A percentile compares a stretch with the other conserved stretches of the same genome.
These are phyloP conservation scores for Malacosoma neustria DNA, from an alignment of 2,888 invertebrate species.

Conservation along the genomic window DNA sequence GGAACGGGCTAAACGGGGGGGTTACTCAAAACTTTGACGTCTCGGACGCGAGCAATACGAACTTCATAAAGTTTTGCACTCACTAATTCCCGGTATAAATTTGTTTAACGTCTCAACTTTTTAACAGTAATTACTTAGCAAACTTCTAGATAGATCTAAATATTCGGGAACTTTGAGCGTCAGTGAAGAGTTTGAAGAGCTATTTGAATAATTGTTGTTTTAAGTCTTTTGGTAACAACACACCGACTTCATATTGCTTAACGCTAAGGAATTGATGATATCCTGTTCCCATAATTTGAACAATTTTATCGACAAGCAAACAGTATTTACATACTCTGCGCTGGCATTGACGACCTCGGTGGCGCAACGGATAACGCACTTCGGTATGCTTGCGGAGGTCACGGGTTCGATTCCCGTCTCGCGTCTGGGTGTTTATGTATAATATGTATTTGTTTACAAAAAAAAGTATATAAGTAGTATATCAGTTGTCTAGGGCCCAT, in stretches of 20 bases:
- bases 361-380: no score
- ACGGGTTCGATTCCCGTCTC: no score
- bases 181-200: conserved; percentile 38
- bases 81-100: conserved; percentile 72
- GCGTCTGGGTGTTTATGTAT: no score
- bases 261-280: no score
- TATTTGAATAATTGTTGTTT: conserved; percentile 33
- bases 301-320: no score
- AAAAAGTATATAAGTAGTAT: no score
- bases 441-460: no score
- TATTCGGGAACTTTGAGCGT: conserved; percentile 43
- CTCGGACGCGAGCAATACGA: conserved; percentile 53
- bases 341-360: no score
- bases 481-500: no score
- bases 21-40: conserved; percentile 61
- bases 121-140: conserved; percentile 67
- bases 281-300: no score
- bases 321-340: no score
- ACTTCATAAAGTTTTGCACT: conserved; percentile 52
- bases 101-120: conserved; percentile 73
- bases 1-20: conserved; percentile 22
- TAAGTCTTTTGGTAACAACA: conserved; percentile 10
- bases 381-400: no score
- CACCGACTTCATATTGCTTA: background rate
- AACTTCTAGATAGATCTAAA: conserved; percentile 61